Percentiles rank a stretch among this genome's conserved stretches.
Conservation (phyloP, 2,888 invertebrate genomes). For the Papilio gigon region DNA sequence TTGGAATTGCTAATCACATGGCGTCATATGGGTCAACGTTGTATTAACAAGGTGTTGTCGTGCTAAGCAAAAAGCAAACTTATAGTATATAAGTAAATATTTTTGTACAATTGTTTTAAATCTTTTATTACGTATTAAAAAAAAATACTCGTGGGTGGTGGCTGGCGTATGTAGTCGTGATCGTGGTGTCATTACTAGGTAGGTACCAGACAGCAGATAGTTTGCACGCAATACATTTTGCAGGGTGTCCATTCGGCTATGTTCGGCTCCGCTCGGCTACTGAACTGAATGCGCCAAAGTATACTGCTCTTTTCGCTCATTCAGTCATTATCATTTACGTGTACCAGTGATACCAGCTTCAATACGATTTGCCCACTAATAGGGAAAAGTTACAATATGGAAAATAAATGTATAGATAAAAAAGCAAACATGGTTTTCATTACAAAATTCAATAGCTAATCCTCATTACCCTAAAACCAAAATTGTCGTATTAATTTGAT, state of each 20-base stretch:
- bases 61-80: background rate
- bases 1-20: constrained; percentile 12
- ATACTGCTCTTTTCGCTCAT: constrained; percentile 26
- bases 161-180: background rate
- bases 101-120: background rate
- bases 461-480: background rate
- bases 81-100: background rate
- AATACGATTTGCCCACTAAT: background rate
- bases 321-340: constrained; percentile 21
- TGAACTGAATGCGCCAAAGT: constrained; percentile 2
- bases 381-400: background rate
- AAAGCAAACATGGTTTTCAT: background rate
- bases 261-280: constrained; percentile 22
- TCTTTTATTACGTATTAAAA: background rate
- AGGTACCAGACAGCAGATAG: background rate
- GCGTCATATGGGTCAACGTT: background rate
- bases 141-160: background rate
- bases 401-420: background rate
- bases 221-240: constrained; percentile 9
- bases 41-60: constrained; percentile 4
- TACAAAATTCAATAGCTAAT: background rate
- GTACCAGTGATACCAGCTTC: constrained; percentile 8
- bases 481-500: background rate
- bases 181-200: background rate
- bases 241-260: constrained; percentile 5